Evolutionary conservation across 1,140 invertebrate species (phyloP).

Genomic region (Papilio helenus): DNA sequence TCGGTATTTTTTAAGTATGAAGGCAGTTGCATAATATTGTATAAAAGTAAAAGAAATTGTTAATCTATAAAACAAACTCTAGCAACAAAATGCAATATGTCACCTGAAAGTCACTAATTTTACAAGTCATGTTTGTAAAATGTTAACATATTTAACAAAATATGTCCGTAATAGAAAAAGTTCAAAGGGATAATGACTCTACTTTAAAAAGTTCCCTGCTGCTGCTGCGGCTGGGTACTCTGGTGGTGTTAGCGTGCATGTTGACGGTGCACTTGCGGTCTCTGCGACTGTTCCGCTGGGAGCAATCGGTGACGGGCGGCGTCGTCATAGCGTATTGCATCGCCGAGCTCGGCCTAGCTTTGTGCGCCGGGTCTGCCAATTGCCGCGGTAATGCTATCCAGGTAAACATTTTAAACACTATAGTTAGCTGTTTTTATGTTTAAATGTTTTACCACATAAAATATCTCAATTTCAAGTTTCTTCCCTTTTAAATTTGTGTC

Average conservation of each 20-base stretch:
- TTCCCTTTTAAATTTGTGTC: not conserved
- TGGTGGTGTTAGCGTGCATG: conserved; percentile 54
- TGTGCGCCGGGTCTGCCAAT: conserved; percentile 51
- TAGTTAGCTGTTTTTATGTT: not conserved
- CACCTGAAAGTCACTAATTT: not conserved
- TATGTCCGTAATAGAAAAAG: conserved; percentile 10
- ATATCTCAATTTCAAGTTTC: too few relatives aligned
- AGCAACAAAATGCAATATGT: conserved; percentile 3
- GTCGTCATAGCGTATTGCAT: conserved; percentile 62
- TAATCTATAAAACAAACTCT: conserved; percentile 12
- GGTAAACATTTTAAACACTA: conserved; percentile 45
- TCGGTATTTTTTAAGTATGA: too few relatives aligned
- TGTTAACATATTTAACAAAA: conserved; percentile 24
- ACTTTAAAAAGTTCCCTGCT: conserved; percentile 44
- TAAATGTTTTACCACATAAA: not conserved
- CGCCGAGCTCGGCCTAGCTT: conserved; percentile 50
- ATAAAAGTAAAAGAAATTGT: not conserved
- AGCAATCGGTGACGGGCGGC: conserved; percentile 64
- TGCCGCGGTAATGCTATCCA: conserved; percentile 54
- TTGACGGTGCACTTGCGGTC: conserved; percentile 61
- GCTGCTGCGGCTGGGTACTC: conserved; percentile 48
- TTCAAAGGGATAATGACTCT: conserved; percentile 26
- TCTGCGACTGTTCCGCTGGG: conserved; percentile 66
- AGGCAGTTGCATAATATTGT: not conserved
- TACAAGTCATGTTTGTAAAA: not conserved